A percentile compares a stretch with the other conserved stretches of the same genome.
phyloP scores from a whole-genome alignment of 1,140 invertebrate species.

The Sinella curviseta region DNA sequence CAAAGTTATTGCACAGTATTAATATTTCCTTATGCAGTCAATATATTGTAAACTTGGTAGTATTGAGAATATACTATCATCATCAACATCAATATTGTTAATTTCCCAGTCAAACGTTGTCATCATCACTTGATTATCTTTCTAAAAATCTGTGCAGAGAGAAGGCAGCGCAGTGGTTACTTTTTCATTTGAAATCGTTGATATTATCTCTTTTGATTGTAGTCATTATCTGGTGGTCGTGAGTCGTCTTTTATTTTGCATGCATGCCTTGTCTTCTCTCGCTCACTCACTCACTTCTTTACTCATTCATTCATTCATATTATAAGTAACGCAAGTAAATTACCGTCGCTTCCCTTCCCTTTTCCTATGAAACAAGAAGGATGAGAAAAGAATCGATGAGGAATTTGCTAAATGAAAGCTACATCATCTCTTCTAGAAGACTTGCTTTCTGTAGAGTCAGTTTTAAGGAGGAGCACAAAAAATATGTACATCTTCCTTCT shows the following conservation, averaged over 20 bases:
- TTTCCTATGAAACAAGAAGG: background rate
- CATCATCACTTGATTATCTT: conserved; percentile 24
- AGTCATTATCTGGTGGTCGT: background rate
- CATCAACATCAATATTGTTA: conserved; percentile 15
- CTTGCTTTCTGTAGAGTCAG: too few species aligned
- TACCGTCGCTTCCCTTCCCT: too few species aligned
- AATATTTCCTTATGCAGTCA: too few species aligned
- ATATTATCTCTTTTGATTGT: conserved; percentile 13
- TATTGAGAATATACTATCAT: too few species aligned
- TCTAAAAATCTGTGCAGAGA: background rate
- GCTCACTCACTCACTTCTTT: background rate
- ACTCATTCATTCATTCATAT: background rate
- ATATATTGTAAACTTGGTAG: too few species aligned
- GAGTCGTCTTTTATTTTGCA: background rate
- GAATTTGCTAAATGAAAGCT: too few species aligned
- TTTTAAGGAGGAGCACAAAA: too few species aligned
- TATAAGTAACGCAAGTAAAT: too few species aligned
- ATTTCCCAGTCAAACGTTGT: conserved; percentile 19
- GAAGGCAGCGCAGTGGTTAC: background rate
- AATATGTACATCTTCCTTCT: too few species aligned
- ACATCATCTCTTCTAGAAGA: too few species aligned
- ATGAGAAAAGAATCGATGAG: background rate
- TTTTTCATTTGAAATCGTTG: conserved; percentile 3
- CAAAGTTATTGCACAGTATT: too few species aligned
- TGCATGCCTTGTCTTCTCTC: background rate